Evolutionary conservation across 2,113 vertebrate species (phyloP), one percentile per base, ranked within the genome.

Genomic region (Mobula birostris): DNA sequence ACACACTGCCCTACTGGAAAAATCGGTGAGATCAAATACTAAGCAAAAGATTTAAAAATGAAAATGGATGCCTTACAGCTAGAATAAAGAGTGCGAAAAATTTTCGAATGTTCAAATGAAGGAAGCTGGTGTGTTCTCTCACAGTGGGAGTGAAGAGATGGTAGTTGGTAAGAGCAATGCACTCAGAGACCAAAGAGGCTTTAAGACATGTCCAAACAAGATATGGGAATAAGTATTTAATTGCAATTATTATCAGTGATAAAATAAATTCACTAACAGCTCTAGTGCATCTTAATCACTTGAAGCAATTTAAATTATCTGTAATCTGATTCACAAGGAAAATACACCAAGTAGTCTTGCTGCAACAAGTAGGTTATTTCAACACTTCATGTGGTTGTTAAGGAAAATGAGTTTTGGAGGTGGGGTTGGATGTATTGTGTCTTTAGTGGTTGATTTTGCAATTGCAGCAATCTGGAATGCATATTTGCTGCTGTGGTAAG

Each of bases 271-370:
- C 83, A 66, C 7, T 90, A 68, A 90, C 15, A 66, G 29, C 61
- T 66, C 61, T 90, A 12, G 6, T 63, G 7, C 85, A 90, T 90
- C n/a, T 90, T 66, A 32, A 66, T 90, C 29, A 32, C 29, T 61
- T 61, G 61, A 32, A 90, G 85, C 61, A 90, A 68, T 90, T 90
- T 90, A 2, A 68, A 90, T 90, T 90, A 68, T 32, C 63, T 90
- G 85, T 36, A 61, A 15, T 48, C 82, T 32, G 85, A 32, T 90
- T 90, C 85, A n/a, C n/a, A 66, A 90, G 63, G 15, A 90, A 90
- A n/a, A 27, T 61, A 14, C 29, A 87, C 7, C 27, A 14, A n/a
- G 29, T n/a, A n/a, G n/a, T 66, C 85, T 66, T 66, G 85, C 85
- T 36, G 17, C 12, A 32, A 90, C 61, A 90, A 90, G 85, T 68